A percentile compares a stretch with the other conserved stretches of the same genome.
phyloP scores from a whole-genome alignment of 2,113 vertebrate species.

The Fregata magnificens region DNA sequence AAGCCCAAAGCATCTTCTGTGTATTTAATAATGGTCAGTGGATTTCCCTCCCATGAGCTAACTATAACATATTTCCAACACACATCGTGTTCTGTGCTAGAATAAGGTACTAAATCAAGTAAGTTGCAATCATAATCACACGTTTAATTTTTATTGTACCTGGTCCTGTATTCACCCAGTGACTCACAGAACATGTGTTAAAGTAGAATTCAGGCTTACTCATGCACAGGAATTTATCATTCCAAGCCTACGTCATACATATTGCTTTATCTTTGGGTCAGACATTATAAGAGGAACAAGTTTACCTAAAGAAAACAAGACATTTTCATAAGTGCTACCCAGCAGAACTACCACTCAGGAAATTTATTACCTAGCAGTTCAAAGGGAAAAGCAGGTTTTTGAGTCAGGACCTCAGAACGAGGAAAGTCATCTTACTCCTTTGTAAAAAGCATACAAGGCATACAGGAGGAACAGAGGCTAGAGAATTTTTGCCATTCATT shows the following conservation, averaged over 20 bases:
- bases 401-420: background rate
- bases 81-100: background rate
- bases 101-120: background rate
- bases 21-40: background rate
- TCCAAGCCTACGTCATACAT: background rate
- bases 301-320: background rate
- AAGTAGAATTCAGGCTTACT: background rate
- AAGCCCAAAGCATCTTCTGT: background rate
- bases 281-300: background rate
- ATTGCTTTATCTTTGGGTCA: background rate
- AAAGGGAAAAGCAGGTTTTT: background rate
- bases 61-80: background rate
- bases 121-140: background rate
- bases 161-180: background rate
- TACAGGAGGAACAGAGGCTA: background rate
- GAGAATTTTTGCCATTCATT: background rate
- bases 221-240: background rate
- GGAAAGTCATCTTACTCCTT: background rate
- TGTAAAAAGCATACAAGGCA: background rate
- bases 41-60: background rate
- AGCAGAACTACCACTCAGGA: background rate
- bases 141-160: background rate
- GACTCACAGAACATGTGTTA: background rate
- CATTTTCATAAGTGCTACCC: background rate
- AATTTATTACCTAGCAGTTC: background rate